Evolutionary conservation across 2,113 vertebrate species (phyloP).

Genomic region (Saccopteryx bilineata): DNA sequence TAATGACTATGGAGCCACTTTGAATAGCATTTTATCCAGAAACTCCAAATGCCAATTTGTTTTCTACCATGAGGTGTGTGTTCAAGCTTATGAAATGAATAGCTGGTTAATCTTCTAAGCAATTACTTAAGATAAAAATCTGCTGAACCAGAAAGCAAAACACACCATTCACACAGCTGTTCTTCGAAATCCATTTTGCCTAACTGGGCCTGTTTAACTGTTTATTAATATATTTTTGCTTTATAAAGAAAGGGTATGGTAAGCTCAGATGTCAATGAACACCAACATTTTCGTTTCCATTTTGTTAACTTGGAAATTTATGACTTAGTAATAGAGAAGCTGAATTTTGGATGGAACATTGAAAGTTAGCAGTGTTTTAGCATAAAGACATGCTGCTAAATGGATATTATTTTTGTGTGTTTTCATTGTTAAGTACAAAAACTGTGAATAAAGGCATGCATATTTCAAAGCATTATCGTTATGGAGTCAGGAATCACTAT

Average conservation of each 20-base stretch:
- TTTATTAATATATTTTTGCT: constrained; percentile 76
- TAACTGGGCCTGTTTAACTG: neutral
- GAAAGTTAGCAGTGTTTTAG: neutral
- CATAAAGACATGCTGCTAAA: constrained; percentile 8
- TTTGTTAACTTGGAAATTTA: constrained; percentile 54
- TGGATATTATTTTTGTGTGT: constrained; percentile 7
- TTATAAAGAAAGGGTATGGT: constrained; percentile 65
- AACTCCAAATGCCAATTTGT: constrained; percentile 73
- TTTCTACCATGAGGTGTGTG: constrained; percentile 71
- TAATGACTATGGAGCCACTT: constrained; percentile 63
- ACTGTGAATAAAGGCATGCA: neutral
- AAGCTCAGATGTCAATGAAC: constrained; percentile 44
- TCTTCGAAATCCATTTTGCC: constrained; percentile 69
- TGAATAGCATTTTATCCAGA: constrained; percentile 74
- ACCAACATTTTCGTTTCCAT: constrained; percentile 34
- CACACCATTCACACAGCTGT: constrained; percentile 4
- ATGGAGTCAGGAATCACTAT: neutral
- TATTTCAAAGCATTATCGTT: neutral
- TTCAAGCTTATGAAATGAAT: constrained; percentile 75
- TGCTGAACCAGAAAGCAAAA: constrained; percentile 68
- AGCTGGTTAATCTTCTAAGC: constrained; percentile 77
- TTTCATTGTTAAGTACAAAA: constrained; percentile 30
- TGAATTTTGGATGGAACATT: constrained; percentile 3
- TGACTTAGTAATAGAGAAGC: neutral
- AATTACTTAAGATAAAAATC: constrained; percentile 78